Conservation (phyloP, 2,888 invertebrate genomes). For the Lissonota sp. region DNA sequence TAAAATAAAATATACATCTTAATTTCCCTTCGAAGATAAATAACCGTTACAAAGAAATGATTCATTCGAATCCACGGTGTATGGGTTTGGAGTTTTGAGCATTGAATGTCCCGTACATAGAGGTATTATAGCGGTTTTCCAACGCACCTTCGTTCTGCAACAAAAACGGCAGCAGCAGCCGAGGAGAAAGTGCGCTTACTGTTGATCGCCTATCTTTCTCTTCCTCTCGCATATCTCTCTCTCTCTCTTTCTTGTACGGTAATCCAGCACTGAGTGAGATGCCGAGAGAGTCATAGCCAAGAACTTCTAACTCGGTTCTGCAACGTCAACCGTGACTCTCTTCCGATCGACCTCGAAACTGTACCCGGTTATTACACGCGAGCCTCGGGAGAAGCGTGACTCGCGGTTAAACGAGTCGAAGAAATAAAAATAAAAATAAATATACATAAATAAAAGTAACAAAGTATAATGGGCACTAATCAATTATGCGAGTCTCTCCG, state of each 20-base stretch:
- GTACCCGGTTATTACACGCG: slow-evolving; percentile 52
- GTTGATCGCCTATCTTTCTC: not conserved
- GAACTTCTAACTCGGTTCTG: slow-evolving; percentile 73
- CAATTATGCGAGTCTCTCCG: slow-evolving; percentile 21
- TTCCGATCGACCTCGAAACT: slow-evolving; percentile 78
- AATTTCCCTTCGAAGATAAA: no score
- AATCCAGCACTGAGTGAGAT: slow-evolving; percentile 39
- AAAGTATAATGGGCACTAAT: slow-evolving; percentile 25
- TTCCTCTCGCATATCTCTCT: no score
- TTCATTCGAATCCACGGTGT: not conserved
- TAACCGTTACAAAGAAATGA: no score
- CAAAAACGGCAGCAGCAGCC: slow-evolving; percentile 57
- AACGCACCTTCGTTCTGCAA: slow-evolving; percentile 22
- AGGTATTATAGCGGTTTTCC: slow-evolving; percentile 22
- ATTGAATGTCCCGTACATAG: slow-evolving; percentile 8
- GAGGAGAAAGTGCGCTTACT: slow-evolving; percentile 74
- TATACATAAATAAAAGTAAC: slow-evolving; percentile 33
- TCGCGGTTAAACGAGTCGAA: slow-evolving; percentile 43
- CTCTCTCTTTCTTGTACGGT: slow-evolving; percentile 15
- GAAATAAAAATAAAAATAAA: not conserved
- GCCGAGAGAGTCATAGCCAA: slow-evolving; percentile 75
- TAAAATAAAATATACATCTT: no score
- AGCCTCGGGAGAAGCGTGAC: slow-evolving; percentile 36
- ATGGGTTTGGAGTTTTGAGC: not conserved
- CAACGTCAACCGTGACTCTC: slow-evolving; percentile 71